A percentile compares a stretch with the other conserved stretches of the same genome.
phyloP scores from a whole-genome alignment of 2,797 vertebrate species.

The Rhyacichthys aspro region DNA sequence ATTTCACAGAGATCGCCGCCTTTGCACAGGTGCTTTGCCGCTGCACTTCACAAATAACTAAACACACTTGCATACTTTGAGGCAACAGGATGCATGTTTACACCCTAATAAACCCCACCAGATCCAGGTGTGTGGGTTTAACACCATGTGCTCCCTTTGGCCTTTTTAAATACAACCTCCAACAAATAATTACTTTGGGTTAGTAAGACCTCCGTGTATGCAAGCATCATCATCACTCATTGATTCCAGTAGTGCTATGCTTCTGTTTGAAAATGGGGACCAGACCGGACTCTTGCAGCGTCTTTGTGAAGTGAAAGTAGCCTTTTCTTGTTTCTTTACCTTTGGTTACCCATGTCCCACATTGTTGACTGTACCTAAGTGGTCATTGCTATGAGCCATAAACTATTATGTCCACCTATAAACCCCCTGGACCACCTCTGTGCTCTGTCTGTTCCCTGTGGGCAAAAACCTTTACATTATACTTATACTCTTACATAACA shows the following conservation, averaged over 20 bases:
- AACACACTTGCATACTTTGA: conserved; percentile 37
- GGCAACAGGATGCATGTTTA: conserved; percentile 63
- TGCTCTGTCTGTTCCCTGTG: conserved; percentile 3
- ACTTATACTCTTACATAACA: too few relatives aligned
- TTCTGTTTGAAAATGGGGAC: not conserved
- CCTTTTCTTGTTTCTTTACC: conserved; percentile 8
- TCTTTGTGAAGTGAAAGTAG: conserved; percentile 27
- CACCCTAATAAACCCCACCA: conserved; percentile 60
- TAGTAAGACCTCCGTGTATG: conserved; percentile 28
- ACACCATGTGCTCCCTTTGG: conserved; percentile 37
- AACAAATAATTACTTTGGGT: conserved; percentile 42
- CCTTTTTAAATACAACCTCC: conserved; percentile 43
- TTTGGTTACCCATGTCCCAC: conserved; percentile 25
- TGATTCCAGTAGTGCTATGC: conserved; percentile 3
- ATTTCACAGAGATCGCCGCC: conserved; percentile 46
- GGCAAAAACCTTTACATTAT: not conserved
- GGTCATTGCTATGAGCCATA: conserved; percentile 39
- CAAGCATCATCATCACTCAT: conserved; percentile 8
- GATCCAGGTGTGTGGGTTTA: conserved; percentile 71
- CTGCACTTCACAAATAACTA: conserved; percentile 21
- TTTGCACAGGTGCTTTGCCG: conserved; percentile 40
- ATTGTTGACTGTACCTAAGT: conserved; percentile 46
- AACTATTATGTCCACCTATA: conserved; percentile 49
- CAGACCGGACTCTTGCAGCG: too few relatives aligned
- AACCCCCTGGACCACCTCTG: conserved; percentile 44